These are phyloP conservation scores for Blastobasis adustella DNA, from an alignment of 2,888 invertebrate genomes.

Conservation along the genomic window DNA sequence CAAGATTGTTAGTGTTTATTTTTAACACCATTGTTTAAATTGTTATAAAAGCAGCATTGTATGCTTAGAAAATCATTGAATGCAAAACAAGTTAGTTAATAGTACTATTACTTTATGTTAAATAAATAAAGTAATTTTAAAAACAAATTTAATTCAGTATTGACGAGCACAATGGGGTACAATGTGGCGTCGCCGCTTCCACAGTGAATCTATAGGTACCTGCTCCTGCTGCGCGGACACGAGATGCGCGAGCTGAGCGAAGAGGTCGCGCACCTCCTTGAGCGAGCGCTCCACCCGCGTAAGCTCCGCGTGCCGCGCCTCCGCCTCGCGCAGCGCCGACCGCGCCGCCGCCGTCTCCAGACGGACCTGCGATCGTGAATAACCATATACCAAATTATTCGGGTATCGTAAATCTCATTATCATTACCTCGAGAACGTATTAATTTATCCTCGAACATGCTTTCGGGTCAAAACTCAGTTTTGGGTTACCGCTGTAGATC, in stretches of 20 bases:
- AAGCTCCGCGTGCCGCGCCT: conserved; percentile 88
- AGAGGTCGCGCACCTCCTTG: conserved; percentile 85
- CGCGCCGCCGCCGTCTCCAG: conserved; percentile 86
- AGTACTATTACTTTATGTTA: too few relatives aligned
- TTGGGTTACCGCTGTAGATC: too few relatives aligned
- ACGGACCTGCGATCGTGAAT: conserved; percentile 76
- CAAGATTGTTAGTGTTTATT: too few relatives aligned
- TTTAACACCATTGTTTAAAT: too few relatives aligned
- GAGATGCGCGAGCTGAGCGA: conserved; percentile 87
- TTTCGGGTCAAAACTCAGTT: too few relatives aligned
- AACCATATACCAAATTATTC: background rate
- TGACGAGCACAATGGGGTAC: background rate
- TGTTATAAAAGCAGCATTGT: too few relatives aligned
- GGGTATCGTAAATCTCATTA: too few relatives aligned
- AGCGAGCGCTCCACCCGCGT: conserved; percentile 87
- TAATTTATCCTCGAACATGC: too few relatives aligned
- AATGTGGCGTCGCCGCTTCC: background rate
- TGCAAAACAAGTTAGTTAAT: too few relatives aligned
- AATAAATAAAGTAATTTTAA: too few relatives aligned
- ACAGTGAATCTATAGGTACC: background rate
- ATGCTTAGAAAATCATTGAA: too few relatives aligned
- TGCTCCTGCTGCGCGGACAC: conserved; percentile 80
- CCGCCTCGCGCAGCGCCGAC: conserved; percentile 84
- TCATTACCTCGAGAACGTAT: too few relatives aligned
- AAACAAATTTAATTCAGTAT: background rate